Evolutionary conservation across 92 coral and sea anemone species (phyloP), one percentile per base, ranked within the genome.

Genomic region (Palythoa heliodiscus): DNA sequence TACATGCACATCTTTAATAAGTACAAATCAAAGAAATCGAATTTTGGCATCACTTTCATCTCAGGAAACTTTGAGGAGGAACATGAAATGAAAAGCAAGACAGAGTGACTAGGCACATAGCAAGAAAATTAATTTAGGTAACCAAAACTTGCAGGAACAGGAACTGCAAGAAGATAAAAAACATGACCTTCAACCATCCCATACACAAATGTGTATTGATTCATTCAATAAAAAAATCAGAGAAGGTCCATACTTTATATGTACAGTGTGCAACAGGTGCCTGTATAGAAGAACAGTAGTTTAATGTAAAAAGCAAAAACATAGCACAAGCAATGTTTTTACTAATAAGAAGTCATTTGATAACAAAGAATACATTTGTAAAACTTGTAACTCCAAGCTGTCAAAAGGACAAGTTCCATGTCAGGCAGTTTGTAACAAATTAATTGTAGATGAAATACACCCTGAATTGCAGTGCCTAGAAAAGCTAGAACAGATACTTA

Each of bases 401-500:
- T 61, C 69, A 61, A 70, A 87, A 80, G 70, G 70, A 23, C 60
- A 39, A 79, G 69, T 81, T 73, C 90, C 86, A 47, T 72, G 82
- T 61, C 90, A 81, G 55, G 90, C 90, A 78, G 77, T 83, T n/a
- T 54, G 70, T n/a, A 77, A 88, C 79, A 88, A 88, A 16, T 69
- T 88, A 63, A 50, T 17, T 58, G 88, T 88, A 67, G 88, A 88
- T 83, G 85, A 75, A 20, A 48, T 88, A 2, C 88, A 86, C 11
- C 43, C 75, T 29, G 84, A 88, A 22, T 88, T 73, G 79, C 70
- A 73, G 35, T 54, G 54, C 83, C 69, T 87, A 17, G 23, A 77
- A 61, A 82, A 88, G 20, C 86, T 88, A 57, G 90, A 82, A 63
- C 90, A 88, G 77, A 88, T 82, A 7, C 17, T 87, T 43, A 82